Evolutionary conservation across 1,140 invertebrate species (phyloP).

Genomic region (Wasmannia auropunctata): DNA sequence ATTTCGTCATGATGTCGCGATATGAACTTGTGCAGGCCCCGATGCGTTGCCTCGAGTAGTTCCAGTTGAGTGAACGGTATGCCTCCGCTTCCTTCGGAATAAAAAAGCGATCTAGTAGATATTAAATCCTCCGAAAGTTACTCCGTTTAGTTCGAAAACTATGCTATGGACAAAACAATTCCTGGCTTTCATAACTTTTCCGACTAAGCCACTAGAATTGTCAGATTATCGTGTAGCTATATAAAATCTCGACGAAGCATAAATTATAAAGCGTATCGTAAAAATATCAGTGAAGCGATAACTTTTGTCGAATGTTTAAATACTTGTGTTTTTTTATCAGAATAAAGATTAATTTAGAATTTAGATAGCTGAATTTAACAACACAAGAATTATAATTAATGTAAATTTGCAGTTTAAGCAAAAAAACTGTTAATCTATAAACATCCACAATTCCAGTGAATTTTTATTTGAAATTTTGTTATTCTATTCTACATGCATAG

Average conservation of each 20-base stretch:
- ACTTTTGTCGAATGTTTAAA: not conserved
- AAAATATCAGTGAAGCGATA: not conserved
- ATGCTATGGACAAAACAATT: conserved; percentile 4
- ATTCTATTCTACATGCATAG: not conserved
- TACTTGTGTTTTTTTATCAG: not conserved
- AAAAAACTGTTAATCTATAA: not conserved
- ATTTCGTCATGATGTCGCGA: conserved; percentile 98
- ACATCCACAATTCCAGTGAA: not conserved
- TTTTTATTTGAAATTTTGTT: not conserved
- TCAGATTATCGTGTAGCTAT: not conserved
- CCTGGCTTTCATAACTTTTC: conserved; percentile 22
- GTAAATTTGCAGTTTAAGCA: not conserved
- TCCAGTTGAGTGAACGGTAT: conserved; percentile 93
- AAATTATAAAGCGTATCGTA: not conserved
- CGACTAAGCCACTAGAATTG: not conserved
- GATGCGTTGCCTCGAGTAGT: conserved; percentile 96
- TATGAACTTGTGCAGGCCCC: conserved; percentile 97
- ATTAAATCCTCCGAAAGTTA: conserved; percentile 4
- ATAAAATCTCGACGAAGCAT: not conserved
- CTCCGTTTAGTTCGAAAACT: conserved; percentile 8
- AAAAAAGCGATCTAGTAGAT: conserved; percentile 9
- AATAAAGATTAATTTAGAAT: not conserved
- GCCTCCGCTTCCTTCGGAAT: conserved; percentile 85
- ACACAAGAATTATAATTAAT: conserved; percentile 15
- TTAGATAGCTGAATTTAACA: not conserved